phyloP scores from a whole-genome alignment of 2,888 invertebrate genomes.

The Thelaira solivaga region DNA sequence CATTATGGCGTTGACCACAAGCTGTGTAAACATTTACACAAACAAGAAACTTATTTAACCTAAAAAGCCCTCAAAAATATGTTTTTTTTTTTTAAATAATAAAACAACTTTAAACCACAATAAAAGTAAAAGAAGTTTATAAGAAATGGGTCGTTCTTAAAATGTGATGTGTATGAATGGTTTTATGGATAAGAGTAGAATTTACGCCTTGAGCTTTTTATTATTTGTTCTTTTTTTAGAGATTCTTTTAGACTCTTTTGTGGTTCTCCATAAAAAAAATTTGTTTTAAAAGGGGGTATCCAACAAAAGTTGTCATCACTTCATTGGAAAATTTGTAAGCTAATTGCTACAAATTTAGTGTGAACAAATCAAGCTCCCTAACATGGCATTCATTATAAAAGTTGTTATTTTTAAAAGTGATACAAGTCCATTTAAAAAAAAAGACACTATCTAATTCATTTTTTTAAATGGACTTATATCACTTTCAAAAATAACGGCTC shows the following conservation, averaged over 20 bases:
- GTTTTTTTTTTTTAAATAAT: too few relatives aligned
- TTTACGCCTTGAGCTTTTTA: slow-evolving; percentile 38
- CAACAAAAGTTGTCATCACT: slow-evolving; percentile 4
- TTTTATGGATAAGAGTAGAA: slow-evolving; percentile 29
- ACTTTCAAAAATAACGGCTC: too few relatives aligned
- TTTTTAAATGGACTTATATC: too few relatives aligned
- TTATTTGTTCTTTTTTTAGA: slow-evolving; percentile 12
- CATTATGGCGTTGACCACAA: slow-evolving; percentile 63
- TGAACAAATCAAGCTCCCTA: too few relatives aligned
- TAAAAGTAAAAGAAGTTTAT: slow-evolving; percentile 40
- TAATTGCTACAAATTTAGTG: too few relatives aligned
- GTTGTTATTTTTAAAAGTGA: too few relatives aligned
- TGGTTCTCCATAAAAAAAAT: not conserved
- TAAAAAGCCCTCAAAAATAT: slow-evolving; percentile 28
- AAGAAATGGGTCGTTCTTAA: slow-evolving; percentile 58
- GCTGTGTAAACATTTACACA: slow-evolving; percentile 63
- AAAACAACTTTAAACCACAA: slow-evolving; percentile 22
- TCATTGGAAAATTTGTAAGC: too few relatives aligned
- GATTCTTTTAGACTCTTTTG: not conserved
- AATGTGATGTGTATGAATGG: slow-evolving; percentile 49
- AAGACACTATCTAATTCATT: too few relatives aligned
- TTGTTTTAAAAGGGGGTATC: not conserved
- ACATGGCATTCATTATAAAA: too few relatives aligned
- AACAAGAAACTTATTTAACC: slow-evolving; percentile 38
- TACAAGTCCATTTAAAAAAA: too few relatives aligned